phyloP scores from a whole-genome alignment of 2,888 invertebrate species.

The Troilus luridus region DNA sequence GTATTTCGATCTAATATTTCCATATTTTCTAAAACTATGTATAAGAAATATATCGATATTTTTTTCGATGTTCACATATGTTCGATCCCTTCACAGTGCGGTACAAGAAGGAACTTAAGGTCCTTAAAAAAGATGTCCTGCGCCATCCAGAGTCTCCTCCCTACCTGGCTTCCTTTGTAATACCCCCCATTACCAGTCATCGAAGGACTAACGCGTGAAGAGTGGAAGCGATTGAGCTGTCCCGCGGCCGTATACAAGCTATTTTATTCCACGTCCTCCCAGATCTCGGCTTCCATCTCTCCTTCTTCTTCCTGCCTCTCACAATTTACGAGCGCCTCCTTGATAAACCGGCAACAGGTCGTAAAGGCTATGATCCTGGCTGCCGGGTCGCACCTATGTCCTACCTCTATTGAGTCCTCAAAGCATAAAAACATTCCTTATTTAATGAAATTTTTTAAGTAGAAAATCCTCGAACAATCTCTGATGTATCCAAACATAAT shows the following conservation, averaged over 20 bases:
- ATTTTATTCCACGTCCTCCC: background rate
- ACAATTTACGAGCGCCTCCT: background rate
- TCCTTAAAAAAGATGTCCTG: slow-evolving; percentile 3
- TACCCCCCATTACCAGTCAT: background rate
- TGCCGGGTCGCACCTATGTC: background rate
- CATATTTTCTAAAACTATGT: no score
- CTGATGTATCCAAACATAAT: no score
- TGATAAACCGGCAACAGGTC: slow-evolving; percentile 1
- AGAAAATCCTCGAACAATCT: no score
- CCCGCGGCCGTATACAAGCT: background rate
- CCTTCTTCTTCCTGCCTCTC: background rate
- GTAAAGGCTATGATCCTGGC: slow-evolving; percentile 16
- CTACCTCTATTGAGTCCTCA: background rate
- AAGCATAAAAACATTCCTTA: background rate
- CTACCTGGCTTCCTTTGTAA: slow-evolving; percentile 34
- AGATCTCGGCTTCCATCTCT: background rate
- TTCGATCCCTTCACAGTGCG: no score
- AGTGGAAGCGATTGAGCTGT: slow-evolving; percentile 41
- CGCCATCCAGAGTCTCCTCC: background rate
- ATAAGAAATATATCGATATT: no score
- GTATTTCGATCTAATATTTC: no score
- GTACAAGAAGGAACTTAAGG: background rate
- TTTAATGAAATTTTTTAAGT: no score
- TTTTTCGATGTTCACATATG: no score
- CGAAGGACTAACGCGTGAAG: background rate